These are phyloP conservation scores for Argyresthia goedartella DNA, from an alignment of 2,888 invertebrate genomes.

Conservation along the genomic window DNA sequence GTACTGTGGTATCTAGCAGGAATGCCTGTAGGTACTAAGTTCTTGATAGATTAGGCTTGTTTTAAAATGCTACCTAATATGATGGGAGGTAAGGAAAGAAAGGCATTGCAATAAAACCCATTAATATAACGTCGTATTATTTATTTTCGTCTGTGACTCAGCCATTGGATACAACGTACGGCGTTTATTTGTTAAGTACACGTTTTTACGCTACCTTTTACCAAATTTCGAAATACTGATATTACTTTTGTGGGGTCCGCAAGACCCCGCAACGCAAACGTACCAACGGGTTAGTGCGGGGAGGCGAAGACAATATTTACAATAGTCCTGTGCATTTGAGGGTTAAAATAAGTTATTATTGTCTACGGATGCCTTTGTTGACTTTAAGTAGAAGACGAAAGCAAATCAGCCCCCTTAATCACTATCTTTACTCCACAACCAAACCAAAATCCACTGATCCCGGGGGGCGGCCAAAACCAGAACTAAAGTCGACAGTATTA, in stretches of 20 bases:
- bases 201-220: slow-evolving; percentile 62
- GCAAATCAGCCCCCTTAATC: too few species aligned
- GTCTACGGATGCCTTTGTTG: background rate
- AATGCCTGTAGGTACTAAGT: too few species aligned
- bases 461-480: background rate
- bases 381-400: background rate
- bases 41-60: too few species aligned
- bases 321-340: slow-evolving; percentile 1
- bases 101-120: slow-evolving; percentile 27
- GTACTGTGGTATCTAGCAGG: too few species aligned
- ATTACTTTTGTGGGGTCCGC: slow-evolving; percentile 42
- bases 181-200: slow-evolving; percentile 48
- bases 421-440: background rate
- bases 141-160: slow-evolving; percentile 63
- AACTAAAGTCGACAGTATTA: background rate
- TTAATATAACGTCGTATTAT: slow-evolving; percentile 61
- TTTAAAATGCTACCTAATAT: too few species aligned
- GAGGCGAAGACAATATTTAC: slow-evolving; percentile 9
- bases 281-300: slow-evolving; percentile 15
- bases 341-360: background rate
- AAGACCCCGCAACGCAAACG: slow-evolving; percentile 54
- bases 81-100: too few species aligned
- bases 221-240: slow-evolving; percentile 68
- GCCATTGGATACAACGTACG: slow-evolving; percentile 56
- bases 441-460: background rate